Conservation (phyloP, 2,113 vertebrate genomes). For the Edolisoma coerulescens region DNA sequence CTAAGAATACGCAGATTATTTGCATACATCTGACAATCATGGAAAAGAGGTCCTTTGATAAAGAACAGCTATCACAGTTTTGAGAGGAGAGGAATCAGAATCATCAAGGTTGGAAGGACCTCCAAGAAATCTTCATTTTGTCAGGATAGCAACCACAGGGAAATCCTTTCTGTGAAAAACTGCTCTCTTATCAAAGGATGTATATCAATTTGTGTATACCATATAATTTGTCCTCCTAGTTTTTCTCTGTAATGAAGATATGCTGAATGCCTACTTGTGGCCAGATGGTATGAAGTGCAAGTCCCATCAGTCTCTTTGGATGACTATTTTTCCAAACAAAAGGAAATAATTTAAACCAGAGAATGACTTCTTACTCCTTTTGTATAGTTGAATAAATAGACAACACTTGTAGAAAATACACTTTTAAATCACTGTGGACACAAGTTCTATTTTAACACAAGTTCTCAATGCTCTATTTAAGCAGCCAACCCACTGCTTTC, state of each 20-base stretch:
- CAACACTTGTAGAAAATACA: background rate
- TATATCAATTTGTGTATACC: background rate
- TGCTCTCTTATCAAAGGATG: background rate
- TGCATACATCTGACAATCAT: background rate
- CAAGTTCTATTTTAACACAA: background rate
- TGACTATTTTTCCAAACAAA: background rate
- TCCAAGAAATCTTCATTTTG: background rate
- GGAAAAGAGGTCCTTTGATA: background rate
- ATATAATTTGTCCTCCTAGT: background rate
- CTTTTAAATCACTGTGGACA: background rate
- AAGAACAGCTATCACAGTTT: background rate
- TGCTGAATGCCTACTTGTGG: background rate
- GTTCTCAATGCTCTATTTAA: background rate
- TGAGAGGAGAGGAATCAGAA: background rate
- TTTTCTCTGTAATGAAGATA: background rate
- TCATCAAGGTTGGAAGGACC: background rate
- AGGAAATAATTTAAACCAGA: background rate
- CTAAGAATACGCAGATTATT: background rate
- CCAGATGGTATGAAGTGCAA: background rate
- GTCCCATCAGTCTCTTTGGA: background rate
- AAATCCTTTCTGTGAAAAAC: background rate
- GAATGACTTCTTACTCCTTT: background rate
- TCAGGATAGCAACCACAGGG: background rate
- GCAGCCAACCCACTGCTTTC: background rate
- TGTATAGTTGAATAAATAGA: background rate